Conservation (phyloP, 2,888 invertebrate genomes). For the Schrankia costaestrigalis region DNA sequence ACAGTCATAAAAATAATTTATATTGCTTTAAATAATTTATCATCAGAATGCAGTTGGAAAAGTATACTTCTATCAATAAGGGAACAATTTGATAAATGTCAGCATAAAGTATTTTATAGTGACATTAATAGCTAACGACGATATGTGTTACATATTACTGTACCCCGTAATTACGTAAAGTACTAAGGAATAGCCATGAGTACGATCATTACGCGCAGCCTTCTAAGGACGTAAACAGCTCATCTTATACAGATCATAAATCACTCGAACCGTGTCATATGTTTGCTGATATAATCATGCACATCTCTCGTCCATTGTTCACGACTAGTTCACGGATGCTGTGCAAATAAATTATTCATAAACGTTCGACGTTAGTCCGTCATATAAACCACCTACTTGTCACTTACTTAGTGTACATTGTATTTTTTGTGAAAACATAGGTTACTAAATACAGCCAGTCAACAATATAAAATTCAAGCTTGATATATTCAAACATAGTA, state of each 20-base stretch:
- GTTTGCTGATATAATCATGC: conserved; percentile 57
- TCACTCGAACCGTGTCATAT: conserved; percentile 46
- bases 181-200: conserved; percentile 31
- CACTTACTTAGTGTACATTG: too few species aligned
- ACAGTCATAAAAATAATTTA: too few species aligned
- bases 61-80: too few species aligned
- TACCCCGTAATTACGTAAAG: conserved; percentile 25
- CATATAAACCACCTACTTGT: conserved; percentile 13
- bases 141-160: conserved; percentile 12
- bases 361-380: conserved; percentile 27
- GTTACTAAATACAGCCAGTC: too few species aligned
- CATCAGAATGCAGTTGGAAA: too few species aligned
- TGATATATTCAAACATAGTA: too few species aligned
- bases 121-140: conserved; percentile 7
- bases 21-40: too few species aligned
- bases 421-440: background rate
- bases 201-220: conserved; percentile 30
- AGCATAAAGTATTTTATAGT: conserved; percentile 1
- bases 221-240: conserved; percentile 36
- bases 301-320: conserved; percentile 58
- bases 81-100: too few species aligned
- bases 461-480: too few species aligned
- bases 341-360: conserved; percentile 60
- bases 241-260: conserved; percentile 49
- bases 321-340: conserved; percentile 56